These are phyloP conservation scores for Bubo scandiacus DNA, from an alignment of 2,113 vertebrate genomes.

Conservation along the genomic window DNA sequence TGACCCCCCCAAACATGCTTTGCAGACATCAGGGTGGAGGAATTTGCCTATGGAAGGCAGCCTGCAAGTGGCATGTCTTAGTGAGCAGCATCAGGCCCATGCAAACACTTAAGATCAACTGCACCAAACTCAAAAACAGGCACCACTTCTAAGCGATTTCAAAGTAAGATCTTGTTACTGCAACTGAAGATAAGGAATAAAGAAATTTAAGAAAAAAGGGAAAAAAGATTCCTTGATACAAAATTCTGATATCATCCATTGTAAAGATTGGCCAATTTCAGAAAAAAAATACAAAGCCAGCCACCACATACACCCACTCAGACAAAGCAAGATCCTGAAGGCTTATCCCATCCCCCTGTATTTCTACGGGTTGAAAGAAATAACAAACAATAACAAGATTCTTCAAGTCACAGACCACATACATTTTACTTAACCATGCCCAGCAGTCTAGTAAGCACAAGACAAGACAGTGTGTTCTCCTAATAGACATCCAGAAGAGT, in stretches of 20 bases:
- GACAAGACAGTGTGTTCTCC: neutral
- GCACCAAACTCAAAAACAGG: neutral
- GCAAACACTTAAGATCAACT: rapidly evolving
- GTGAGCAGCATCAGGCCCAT: neutral
- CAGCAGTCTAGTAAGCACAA: neutral
- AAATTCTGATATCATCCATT: neutral
- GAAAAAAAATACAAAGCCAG: neutral
- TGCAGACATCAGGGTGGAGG: neutral
- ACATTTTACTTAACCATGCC: neutral
- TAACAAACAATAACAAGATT: neutral
- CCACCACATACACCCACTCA: too few relatives aligned
- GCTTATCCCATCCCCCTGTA: neutral
- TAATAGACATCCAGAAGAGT: rapidly evolving
- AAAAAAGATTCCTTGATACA: neutral
- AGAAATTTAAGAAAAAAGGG: too few relatives aligned
- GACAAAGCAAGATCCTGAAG: neutral
- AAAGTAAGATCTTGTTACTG: neutral
- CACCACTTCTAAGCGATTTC: neutral
- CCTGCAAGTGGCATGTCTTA: neutral
- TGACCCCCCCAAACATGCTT: neutral
- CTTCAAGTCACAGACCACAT: neutral
- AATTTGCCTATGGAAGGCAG: neutral
- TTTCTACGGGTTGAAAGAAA: neutral
- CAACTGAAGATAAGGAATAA: neutral
- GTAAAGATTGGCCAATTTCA: neutral